Evolutionary conservation across 2,888 invertebrate genomes (phyloP), one percentile per base, ranked within the genome.

Genomic region (Mantis religiosa): DNA sequence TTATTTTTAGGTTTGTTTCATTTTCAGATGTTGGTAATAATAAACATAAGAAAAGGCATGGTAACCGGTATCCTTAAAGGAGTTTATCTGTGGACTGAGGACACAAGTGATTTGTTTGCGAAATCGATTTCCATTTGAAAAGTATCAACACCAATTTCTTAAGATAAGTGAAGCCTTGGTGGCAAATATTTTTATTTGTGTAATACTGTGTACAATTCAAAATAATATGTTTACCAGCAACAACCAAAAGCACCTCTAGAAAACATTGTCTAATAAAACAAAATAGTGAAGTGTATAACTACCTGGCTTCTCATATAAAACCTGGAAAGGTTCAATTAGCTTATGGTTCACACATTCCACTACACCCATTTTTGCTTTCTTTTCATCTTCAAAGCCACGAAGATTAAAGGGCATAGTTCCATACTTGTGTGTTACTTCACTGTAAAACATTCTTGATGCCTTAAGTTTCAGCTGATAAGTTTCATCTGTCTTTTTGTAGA

Each of bases 401-500:
- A 99, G 94, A 93, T 99, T 98, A 94, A 99, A 99, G 30, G 99
- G 99, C 99, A 99, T 99, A 89, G 96, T 96, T 85, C 98, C 98
- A 93, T 98, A 97, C 94, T 98, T 98, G 92, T 97, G 96, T 92
- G 97, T 96, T 41, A 98, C 96, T 94, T 98, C 98, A 92, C 96
- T 96, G 92, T 97, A 97, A 92, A 98, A 97, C 94, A 96, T 97
- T 93, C 99, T 96, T 25, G 99, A 98, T 84, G 99, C 97, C 94
- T 99, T 99, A 94, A 99, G 94, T 94, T 99, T 99, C 91, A 99
- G 95, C 94, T 98, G 98, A 94, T 99, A 99, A 89, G 97, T 95
- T 93, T 98, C 98, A 91, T 99, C 99, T 90, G 99, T 99, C 95
- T 99, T 99, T 94, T 99, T 99, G 94, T 98, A 99, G 92, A 99